Base-by-base conservation (phyloP, 2,113 vertebrate genomes). In the Centropus unirufus region DNA sequence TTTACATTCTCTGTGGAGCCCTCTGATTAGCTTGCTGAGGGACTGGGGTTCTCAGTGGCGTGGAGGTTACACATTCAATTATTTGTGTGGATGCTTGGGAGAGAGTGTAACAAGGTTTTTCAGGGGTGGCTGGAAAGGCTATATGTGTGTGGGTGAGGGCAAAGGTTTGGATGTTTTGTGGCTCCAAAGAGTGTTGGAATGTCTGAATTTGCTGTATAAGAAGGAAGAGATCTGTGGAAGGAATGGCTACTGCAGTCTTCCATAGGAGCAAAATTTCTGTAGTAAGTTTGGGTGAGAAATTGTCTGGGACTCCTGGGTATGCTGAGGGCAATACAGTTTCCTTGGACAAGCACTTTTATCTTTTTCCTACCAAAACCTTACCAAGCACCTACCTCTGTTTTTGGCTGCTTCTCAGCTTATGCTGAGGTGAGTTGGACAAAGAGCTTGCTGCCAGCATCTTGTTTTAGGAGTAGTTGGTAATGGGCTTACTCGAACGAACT, bases 1-100 rank as follows among this genome's bases (percentile, higher is more conserved):
- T 93, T 95, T 91, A 39, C 32, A 32, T 72, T 94, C 84, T 82
- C 90, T 52, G 5, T 72, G 66, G 78, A 92, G 17, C 47, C 70
- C 59, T 83, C 64, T 5, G 7, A 20, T 68, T 26, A 73, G 40
- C 58, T 84, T 85, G 34, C 68, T 75, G 34, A 81, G 77, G 78
- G 80, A 63, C 39, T 3, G 2, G 34, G 55, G 12, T 57, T 29
- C 86, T 76, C 62, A 72, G 34, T 0, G 0, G 19, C 4, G 1
- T n/a, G 58, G 34, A 78, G 36, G 34, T 63, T 87, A 26, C 54
- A 77, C 64, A 32, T 52, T 34, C 12, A 68, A 40, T 57, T 8
- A 13, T 88, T 86, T 70, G 39, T 58, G 6, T 29, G 51, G 7
- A 8, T 88, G 59, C 36, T 72, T 8, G 1, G 44, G 29, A 79